Base-by-base conservation (phyloP, 2,888 invertebrate genomes). In the Epiblema foenella region DNA sequence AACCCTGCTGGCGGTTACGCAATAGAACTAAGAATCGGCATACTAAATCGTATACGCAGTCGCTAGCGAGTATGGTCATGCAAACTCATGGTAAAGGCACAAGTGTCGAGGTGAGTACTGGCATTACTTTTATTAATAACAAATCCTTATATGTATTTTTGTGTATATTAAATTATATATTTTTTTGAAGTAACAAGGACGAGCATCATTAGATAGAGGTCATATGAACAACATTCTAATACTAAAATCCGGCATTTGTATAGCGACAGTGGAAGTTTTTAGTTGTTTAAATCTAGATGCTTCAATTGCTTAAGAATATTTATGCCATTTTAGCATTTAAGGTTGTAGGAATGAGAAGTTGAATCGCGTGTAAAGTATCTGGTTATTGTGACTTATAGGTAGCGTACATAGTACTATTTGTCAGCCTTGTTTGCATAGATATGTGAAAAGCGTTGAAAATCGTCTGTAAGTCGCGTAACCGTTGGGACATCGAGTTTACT, bases 361-460 rank as follows among this genome's bases (percentile, higher is more conserved):
- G 11, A 46, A 46, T 60, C 8, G 39, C 29, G 29, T 46, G 46
- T 24, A 42, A 42, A 15, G 24, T 10, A 46, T 5, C 29, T 60
- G n/a, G 24, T n/a, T 29, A 7, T 5, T 10, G n/a, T 46, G 20
- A n/a, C 56, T 12, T 8, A 9, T n/a, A n/a, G 2, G 18, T 42
- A 2, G 15, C 15, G 15, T 46, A 29, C n/a, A n/a, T 24, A 1
- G 20, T 11, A 2, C 12, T 68, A 63, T 70, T 68, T 71, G 63
- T 68, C 62, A 73, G 76, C 82, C 81, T 85, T 83, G 82, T 82
- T 83, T 79, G 76, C 76, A 75, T 77, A 79, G 79, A 74, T 73
- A 79, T 78, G 83, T 79, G 83, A 84, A 83, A 81, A 73, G 77
- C 81, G 82, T 83, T 77, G 79, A 81, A 79, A 85, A 84, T 83